phyloP scores from a whole-genome alignment of 2,888 invertebrate genomes.

The Halictus quadricinctus region DNA sequence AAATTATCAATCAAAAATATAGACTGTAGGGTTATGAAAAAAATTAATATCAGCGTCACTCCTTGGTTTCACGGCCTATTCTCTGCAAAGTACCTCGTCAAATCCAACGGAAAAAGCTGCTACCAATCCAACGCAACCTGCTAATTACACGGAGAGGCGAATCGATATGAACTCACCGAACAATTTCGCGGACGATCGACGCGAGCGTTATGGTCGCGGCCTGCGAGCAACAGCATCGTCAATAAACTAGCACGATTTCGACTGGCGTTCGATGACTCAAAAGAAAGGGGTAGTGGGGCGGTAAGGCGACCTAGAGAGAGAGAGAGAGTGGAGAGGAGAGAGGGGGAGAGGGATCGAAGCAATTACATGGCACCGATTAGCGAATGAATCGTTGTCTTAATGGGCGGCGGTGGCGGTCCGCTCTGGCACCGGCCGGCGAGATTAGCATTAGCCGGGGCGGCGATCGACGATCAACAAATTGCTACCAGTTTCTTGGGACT shows the following conservation, averaged over 20 bases:
- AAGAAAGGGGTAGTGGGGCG: not conserved
- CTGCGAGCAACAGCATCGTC: not conserved
- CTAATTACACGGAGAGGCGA: not conserved
- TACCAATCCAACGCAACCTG: not conserved
- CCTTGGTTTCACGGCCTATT: no score
- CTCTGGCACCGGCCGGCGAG: constrained; percentile 4
- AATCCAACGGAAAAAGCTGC: no score
- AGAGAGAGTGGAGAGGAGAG: not conserved
- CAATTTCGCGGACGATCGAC: not conserved
- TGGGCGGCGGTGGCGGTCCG: constrained; percentile 2
- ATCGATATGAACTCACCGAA: not conserved
- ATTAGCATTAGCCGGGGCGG: constrained; percentile 29
- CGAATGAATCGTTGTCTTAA: constrained; percentile 20
- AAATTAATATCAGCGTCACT: no score
- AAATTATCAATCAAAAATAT: not conserved
- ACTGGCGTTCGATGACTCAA: constrained; percentile 1
- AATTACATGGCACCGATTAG: constrained; percentile 9
- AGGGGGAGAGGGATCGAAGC: not conserved
- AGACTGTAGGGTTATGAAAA: not conserved
- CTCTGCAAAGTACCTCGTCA: no score
- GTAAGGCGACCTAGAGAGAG: not conserved
- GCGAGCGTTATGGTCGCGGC: not conserved
- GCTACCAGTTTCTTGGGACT: constrained; percentile 47
- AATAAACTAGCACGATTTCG: not conserved
- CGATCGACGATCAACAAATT: constrained; percentile 50